These are phyloP conservation scores for Leptatherina wallacei DNA, from an alignment of 2,797 vertebrate species.

Conservation along the genomic window DNA sequence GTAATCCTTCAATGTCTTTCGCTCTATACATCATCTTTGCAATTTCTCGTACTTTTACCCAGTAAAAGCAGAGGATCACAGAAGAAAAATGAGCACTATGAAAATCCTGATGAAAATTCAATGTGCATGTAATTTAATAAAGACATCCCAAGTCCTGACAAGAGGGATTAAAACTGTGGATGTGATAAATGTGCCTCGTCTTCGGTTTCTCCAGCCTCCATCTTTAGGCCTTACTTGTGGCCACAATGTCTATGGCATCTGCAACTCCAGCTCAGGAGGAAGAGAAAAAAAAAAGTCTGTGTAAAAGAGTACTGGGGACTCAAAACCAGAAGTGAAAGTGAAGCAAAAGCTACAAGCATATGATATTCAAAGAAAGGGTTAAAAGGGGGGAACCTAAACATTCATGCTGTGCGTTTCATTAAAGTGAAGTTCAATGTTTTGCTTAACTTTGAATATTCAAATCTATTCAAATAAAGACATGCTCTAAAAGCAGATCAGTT, in stretches of 20 bases:
- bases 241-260: constrained; percentile 27
- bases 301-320: constrained; percentile 11
- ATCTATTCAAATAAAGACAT: constrained; percentile 47
- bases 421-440: constrained; percentile 39
- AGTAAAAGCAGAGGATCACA: constrained; percentile 3
- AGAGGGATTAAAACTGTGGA: constrained; percentile 42
- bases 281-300: constrained; percentile 44
- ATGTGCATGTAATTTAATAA: constrained; percentile 66
- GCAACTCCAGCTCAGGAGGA: constrained; percentile 53
- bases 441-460: constrained; percentile 69
- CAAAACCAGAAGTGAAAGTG: constrained; percentile 9
- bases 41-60: constrained; percentile 1
- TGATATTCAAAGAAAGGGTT: constrained; percentile 12
- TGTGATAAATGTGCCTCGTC: constrained; percentile 52
- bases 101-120: constrained; percentile 63
- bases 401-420: constrained; percentile 1
- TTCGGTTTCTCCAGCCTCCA: constrained; percentile 48
- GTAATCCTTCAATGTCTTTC: constrained; percentile 20
- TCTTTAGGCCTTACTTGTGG: constrained; percentile 57
- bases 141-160: constrained; percentile 43
- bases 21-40: neutral
- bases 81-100: constrained; percentile 47
- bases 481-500: constrained; percentile 35
- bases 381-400: neutral
- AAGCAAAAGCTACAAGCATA: neutral